A percentile compares a stretch with the other conserved stretches of the same genome.
These are phyloP conservation scores for Osmerus mordax DNA, from an alignment of 2,113 vertebrate species.

Conservation along the genomic window DNA sequence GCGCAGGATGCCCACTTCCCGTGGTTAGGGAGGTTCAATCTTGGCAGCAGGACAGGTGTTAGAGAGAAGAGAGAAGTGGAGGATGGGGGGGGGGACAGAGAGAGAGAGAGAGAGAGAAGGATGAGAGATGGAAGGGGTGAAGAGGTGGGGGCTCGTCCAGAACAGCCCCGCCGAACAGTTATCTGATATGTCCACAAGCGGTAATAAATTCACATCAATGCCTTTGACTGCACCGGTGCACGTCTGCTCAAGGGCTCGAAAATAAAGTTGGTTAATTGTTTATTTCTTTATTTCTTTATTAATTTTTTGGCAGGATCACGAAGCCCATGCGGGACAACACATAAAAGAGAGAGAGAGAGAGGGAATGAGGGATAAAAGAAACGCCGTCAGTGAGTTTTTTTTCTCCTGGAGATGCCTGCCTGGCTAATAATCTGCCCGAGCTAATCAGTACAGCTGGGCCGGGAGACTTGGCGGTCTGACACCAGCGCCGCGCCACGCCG, in stretches of 20 bases:
- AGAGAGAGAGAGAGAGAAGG: neutral
- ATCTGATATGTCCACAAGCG: constrained; percentile 82
- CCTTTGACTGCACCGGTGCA: constrained; percentile 55
- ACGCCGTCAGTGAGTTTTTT: constrained; percentile 42
- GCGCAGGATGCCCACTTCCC: constrained; percentile 86
- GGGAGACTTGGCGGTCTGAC: constrained; percentile 79
- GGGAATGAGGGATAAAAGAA: constrained; percentile 17
- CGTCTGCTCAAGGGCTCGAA: neutral
- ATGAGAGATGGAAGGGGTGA: constrained; percentile 44
- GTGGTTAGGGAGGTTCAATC: constrained; percentile 80
- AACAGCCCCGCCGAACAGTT: constrained; percentile 81
- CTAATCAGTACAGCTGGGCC: constrained; percentile 84
- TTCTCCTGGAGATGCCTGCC: constrained; percentile 83
- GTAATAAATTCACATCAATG: constrained; percentile 65
- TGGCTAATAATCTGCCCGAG: constrained; percentile 89
- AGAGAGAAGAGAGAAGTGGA: constrained; percentile 1
- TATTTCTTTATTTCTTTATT: constrained; percentile 26
- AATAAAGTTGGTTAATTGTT: constrained; percentile 35
- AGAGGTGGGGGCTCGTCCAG: constrained; percentile 69
- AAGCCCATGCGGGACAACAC: constrained; percentile 29
- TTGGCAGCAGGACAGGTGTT: constrained; percentile 86
- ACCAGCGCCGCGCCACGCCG: constrained; percentile 63
- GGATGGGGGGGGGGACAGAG: constrained; percentile 47
- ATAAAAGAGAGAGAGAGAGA: constrained; percentile 24
- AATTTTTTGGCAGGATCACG: constrained; percentile 72